phyloP scores from a whole-genome alignment of 2,888 invertebrate species.

The Leucoma salicis region DNA sequence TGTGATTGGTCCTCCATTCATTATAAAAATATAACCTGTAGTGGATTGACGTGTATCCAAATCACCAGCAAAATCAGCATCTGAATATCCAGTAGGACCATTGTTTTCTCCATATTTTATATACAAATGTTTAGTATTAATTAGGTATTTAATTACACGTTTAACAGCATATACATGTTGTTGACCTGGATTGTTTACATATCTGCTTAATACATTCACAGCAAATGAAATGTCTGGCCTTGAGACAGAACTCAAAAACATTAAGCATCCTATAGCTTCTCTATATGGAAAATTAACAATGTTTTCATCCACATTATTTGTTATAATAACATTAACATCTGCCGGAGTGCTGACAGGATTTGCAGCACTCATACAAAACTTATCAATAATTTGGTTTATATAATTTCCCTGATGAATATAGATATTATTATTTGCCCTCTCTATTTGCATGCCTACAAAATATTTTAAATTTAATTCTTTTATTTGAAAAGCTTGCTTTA shows the following conservation, averaged over 20 bases:
- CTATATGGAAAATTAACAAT: slow-evolving; percentile 14
- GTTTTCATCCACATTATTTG: slow-evolving; percentile 13
- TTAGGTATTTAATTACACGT: slow-evolving; percentile 27
- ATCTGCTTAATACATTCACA: slow-evolving; percentile 9
- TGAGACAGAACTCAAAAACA: slow-evolving; percentile 2
- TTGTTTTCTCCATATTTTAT: slow-evolving; percentile 24
- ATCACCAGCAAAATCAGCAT: slow-evolving; percentile 19
- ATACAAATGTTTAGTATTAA: slow-evolving; percentile 25
- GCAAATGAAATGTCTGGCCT: slow-evolving; percentile 8
- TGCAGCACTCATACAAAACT: neutral
- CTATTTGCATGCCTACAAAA: neutral
- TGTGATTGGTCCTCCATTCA: neutral
- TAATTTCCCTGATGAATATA: neutral
- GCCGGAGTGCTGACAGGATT: neutral
- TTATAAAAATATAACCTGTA: slow-evolving; percentile 5
- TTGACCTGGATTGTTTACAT: slow-evolving; percentile 1
- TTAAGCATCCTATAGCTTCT: slow-evolving; percentile 2
- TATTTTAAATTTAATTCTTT: neutral
- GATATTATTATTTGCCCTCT: neutral
- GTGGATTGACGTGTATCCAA: slow-evolving; percentile 2
- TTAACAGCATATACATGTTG: slow-evolving; percentile 28
- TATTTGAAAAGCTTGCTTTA: neutral
- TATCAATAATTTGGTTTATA: neutral
- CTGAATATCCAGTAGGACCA: slow-evolving; percentile 26
- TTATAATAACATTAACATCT: neutral